Base-by-base conservation (phyloP, 1,140 invertebrate genomes). In the Chelonus insularis region DNA sequence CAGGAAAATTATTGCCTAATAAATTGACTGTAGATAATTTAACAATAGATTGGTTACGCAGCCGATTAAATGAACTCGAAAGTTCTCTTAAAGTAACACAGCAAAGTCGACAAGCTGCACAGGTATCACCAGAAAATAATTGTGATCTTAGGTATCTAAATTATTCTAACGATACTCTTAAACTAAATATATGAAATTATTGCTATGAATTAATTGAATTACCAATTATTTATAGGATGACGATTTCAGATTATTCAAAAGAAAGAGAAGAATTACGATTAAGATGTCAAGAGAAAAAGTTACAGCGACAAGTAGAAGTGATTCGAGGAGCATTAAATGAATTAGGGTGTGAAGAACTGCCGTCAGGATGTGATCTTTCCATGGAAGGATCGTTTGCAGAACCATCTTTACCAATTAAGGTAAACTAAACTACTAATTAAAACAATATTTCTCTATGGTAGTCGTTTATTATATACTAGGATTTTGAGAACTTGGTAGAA, bases 21-120 rank as follows among this genome's bases (percentile, higher is more conserved):
- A 88, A 91, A 70, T 73, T 97, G 39, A 92, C 93, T 0, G 90
- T 96, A 0, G 94, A 97, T 78, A 95, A 96, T 76, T 84, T 95
- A 9, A 97, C 94, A 0, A 88, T 94, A 34, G 92, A 94, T 65
- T 93, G 91, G 89, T 74, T 95, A 32, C 85, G 90, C 64, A 88
- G 86, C 58, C 89, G 91, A 64, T 74, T 94, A 29, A 83, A 82
- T 1, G 92, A 95, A 65, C 75, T 95, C 43, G 92, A 95, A 78
- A 80, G 82, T 11, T 76, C 74, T 18, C 55, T 82, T 11, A 82
- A 82, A 69, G 61, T 69, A 1, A 77, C 75, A 0, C 79, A 81
- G 43, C 65, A 72, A 16, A 78, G 66, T 67, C 71, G 78, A 67
- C 79, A 78, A 51, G 65, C 70, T 29, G 45, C 73, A 4, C 76